These are phyloP conservation scores for Odontamblyopus lacepedii DNA, from an alignment of 2,797 vertebrate genomes.

Conservation along the genomic window DNA sequence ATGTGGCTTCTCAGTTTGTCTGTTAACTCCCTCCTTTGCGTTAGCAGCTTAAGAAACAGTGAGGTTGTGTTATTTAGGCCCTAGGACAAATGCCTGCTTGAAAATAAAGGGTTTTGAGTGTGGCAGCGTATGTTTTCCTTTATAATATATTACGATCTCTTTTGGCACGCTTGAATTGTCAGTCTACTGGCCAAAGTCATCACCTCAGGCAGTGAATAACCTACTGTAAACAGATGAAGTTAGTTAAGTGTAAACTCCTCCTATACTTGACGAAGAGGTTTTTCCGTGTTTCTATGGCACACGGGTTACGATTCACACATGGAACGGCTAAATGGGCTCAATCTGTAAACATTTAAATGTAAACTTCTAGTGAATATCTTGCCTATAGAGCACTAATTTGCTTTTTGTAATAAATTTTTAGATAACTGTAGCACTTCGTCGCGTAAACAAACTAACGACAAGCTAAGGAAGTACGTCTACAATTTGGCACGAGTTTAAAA, in stretches of 20 bases:
- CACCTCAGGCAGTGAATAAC: conserved; percentile 45
- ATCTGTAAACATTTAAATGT: conserved; percentile 79
- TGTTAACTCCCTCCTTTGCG: conserved; percentile 65
- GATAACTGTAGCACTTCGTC: conserved; percentile 24
- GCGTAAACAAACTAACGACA: conserved; percentile 42
- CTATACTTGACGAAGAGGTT: conserved; percentile 15
- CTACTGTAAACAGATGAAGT: conserved; percentile 65
- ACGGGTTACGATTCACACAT: conserved; percentile 30
- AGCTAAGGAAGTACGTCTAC: conserved; percentile 31
- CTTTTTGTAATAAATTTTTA: neutral
- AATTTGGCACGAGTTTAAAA: conserved; percentile 49
- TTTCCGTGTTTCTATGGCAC: conserved; percentile 42
- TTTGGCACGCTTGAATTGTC: conserved; percentile 23
- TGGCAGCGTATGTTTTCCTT: conserved; percentile 36
- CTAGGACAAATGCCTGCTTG: conserved; percentile 20
- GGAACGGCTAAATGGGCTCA: conserved; percentile 30
- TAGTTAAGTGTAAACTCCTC: conserved; percentile 55
- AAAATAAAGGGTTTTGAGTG: conserved; percentile 20
- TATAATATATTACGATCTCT: conserved; percentile 1
- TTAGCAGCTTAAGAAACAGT: conserved; percentile 73
- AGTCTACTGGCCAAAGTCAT: conserved; percentile 31
- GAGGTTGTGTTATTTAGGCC: conserved; percentile 55
- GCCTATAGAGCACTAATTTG: neutral
- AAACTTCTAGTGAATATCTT: conserved; percentile 61
- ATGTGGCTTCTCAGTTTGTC: conserved; percentile 44